Percentiles rank a stretch among this genome's conserved stretches.
Conservation (phyloP, 2,113 vertebrate species). For the Tachysurus fulvidraco region DNA sequence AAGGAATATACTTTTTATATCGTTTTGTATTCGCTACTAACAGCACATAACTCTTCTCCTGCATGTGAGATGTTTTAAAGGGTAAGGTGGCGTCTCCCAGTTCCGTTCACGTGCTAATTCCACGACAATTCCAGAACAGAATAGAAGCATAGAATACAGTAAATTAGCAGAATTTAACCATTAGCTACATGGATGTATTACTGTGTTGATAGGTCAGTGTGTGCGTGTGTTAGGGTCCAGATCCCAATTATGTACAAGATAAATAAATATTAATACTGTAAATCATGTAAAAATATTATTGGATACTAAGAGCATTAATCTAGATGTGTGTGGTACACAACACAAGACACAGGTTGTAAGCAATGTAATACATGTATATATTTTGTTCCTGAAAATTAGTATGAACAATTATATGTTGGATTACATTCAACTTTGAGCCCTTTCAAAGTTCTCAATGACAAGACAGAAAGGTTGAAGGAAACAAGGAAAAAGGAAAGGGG, state of each 20-base stretch:
- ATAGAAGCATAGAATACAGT: no score
- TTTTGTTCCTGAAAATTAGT: slow-evolving; percentile 63
- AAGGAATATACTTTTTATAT: neutral
- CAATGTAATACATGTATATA: slow-evolving; percentile 53
- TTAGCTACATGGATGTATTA: no score
- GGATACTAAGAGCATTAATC: neutral
- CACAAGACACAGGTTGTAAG: slow-evolving; percentile 47
- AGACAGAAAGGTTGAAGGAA: slow-evolving; percentile 35
- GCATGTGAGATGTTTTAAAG: neutral
- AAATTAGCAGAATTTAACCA: no score
- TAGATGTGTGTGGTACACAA: slow-evolving; percentile 20
- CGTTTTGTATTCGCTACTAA: neutral
- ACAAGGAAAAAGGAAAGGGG: slow-evolving; percentile 19
- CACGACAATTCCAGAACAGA: no score
- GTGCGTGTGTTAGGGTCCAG: no score
- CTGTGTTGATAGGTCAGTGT: no score
- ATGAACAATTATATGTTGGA: slow-evolving; percentile 58
- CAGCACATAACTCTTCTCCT: neutral
- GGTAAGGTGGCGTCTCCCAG: no score
- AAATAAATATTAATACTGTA: neutral
- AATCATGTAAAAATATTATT: neutral
- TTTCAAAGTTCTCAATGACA: slow-evolving; percentile 59
- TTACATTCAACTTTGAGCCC: slow-evolving; percentile 72
- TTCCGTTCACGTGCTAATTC: no score
- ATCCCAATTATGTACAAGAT: neutral